Conservation (phyloP, 92 coral and sea anemone genomes). For the Pocillopora meandrina region DNA sequence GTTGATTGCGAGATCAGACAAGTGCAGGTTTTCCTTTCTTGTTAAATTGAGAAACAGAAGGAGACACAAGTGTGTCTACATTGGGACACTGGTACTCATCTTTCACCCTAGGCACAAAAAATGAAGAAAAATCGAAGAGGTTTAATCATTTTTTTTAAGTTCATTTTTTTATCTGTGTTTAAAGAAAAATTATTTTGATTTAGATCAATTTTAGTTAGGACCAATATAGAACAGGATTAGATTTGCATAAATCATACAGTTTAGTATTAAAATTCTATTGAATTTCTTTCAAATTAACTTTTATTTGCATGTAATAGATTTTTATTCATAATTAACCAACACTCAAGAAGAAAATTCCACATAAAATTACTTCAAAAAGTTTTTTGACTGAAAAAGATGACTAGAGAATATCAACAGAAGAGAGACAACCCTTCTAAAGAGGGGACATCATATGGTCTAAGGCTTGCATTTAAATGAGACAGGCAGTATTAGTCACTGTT, state of each 20-base stretch:
- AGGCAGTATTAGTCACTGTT: neutral
- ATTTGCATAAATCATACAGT: too few species aligned
- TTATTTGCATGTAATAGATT: too few species aligned
- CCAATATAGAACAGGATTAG: too few species aligned
- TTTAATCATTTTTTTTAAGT: neutral
- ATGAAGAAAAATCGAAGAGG: constrained; percentile 21
- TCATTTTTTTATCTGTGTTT: neutral
- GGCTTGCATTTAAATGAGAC: neutral
- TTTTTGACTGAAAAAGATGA: too few species aligned
- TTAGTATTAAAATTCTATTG: too few species aligned
- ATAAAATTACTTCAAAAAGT: too few species aligned
- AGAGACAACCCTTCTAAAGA: too few species aligned
- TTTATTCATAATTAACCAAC: neutral
- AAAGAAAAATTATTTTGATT: too few species aligned
- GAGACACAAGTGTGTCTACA: constrained; percentile 34
- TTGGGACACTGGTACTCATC: constrained; percentile 25
- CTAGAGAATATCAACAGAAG: too few species aligned
- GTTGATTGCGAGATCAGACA: constrained; percentile 27
- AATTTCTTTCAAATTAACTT: too few species aligned
- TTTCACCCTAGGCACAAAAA: constrained; percentile 50
- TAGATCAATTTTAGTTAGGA: too few species aligned
- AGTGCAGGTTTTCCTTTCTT: constrained; percentile 38
- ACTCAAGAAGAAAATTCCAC: too few species aligned
- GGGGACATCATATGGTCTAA: neutral
- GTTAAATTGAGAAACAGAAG: constrained; percentile 25